Evolutionary conservation across 2,113 vertebrate genomes (phyloP).

Genomic region (Eptesicus fuscus): DNA sequence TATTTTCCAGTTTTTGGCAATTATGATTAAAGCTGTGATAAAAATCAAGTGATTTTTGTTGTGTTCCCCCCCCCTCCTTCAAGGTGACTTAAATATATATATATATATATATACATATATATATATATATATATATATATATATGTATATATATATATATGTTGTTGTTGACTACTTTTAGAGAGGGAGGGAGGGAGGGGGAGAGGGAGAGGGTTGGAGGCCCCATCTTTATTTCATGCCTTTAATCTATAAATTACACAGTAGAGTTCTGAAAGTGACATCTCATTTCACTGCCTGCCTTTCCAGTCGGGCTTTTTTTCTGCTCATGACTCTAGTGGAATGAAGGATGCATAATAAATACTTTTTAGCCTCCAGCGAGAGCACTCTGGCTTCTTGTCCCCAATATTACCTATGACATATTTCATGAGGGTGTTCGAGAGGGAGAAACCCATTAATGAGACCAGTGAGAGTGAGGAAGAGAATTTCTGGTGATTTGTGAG

Average conservation of each 20-base stretch:
- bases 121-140: no score
- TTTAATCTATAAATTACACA: constrained; percentile 5
- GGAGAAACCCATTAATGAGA: constrained; percentile 14
- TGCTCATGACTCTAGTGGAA: not conserved
- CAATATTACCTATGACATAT: not conserved
- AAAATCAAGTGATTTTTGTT: not conserved
- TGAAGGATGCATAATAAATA: not conserved
- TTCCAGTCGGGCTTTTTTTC: constrained; percentile 23
- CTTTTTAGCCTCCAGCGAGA: not conserved
- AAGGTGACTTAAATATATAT: not conserved
- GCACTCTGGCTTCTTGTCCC: not conserved
- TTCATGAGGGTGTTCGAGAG: not conserved
- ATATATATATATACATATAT: no score
- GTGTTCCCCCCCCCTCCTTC: not conserved
- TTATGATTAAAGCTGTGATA: no score
- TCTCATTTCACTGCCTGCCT: constrained; percentile 9
- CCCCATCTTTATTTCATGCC: not conserved
- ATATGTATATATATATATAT: no score
- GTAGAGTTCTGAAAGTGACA: not conserved
- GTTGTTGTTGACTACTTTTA: no score
- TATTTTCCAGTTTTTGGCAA: no score
- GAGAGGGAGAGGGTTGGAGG: not conserved
- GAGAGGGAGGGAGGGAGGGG: no score
- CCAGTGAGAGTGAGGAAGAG: not conserved
- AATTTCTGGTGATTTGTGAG: not conserved